Evolutionary conservation across 2,797 vertebrate species (phyloP).

Genomic region (Trachops cirrhosus): DNA sequence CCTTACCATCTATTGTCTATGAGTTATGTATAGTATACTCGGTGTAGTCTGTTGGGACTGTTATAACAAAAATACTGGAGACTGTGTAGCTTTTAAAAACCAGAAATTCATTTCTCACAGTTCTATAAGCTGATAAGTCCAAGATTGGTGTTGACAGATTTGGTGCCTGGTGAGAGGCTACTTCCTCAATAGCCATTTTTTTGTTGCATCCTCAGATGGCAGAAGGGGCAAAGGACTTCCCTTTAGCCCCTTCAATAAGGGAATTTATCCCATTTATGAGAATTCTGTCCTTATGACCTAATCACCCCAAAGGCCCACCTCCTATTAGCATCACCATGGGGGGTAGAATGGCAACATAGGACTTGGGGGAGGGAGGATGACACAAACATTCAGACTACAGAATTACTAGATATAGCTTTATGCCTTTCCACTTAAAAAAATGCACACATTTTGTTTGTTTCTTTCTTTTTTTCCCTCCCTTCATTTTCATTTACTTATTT

Average conservation of each 20-base stretch:
- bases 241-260: neutral
- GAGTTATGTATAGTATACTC: neutral
- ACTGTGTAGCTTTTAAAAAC: neutral
- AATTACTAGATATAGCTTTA: neutral
- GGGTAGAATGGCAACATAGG: neutral
- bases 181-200: neutral
- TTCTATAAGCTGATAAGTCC: neutral
- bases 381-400: neutral
- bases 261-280: neutral
- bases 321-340: neutral
- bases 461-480: neutral
- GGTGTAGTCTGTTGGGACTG: neutral
- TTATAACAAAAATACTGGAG: neutral
- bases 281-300: neutral
- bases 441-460: neutral
- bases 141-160: neutral
- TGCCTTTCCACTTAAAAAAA: neutral
- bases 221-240: neutral
- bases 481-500: neutral
- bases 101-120: neutral
- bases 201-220: neutral
- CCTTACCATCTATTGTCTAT: neutral
- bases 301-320: neutral
- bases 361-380: neutral
- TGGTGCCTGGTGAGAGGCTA: neutral